A percentile compares a stretch with the other conserved stretches of the same genome.
Conservation (phyloP, 1,140 invertebrate species). For the Drosophila kepulauana region DNA sequence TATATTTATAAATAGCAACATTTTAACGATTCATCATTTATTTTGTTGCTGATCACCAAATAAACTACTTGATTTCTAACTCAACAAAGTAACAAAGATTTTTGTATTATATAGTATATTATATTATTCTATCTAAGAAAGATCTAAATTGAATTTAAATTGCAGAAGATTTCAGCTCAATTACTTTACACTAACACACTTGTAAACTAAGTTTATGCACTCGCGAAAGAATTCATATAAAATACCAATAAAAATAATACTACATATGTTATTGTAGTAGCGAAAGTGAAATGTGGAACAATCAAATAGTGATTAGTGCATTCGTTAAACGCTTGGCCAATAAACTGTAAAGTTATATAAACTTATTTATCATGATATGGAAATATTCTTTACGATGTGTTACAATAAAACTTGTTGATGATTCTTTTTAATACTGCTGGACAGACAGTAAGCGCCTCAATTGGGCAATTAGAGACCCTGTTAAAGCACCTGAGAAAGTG, state of each 20-base stretch:
- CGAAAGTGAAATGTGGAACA: background rate
- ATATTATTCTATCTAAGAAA: no score
- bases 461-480: constrained; percentile 50
- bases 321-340: background rate
- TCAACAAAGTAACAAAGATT: no score
- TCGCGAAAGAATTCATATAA: background rate
- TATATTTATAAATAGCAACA: no score
- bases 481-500: constrained; percentile 72
- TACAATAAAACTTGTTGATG: constrained; percentile 39
- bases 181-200: no score
- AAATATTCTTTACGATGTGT: constrained; percentile 44
- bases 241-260: background rate
- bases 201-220: background rate
- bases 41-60: no score
- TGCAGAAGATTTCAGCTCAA: no score
- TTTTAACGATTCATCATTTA: no score
- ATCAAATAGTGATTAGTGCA: constrained; percentile 7
- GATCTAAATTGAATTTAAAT: no score
- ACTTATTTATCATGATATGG: constrained; percentile 9
- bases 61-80: no score
- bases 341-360: constrained; percentile 12
- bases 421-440: constrained; percentile 34
- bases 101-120: no score
- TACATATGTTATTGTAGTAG: background rate
- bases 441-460: constrained; percentile 34